These are phyloP conservation scores for Apocrypta bakeri DNA, from an alignment of 1,140 invertebrate genomes.

Conservation along the genomic window DNA sequence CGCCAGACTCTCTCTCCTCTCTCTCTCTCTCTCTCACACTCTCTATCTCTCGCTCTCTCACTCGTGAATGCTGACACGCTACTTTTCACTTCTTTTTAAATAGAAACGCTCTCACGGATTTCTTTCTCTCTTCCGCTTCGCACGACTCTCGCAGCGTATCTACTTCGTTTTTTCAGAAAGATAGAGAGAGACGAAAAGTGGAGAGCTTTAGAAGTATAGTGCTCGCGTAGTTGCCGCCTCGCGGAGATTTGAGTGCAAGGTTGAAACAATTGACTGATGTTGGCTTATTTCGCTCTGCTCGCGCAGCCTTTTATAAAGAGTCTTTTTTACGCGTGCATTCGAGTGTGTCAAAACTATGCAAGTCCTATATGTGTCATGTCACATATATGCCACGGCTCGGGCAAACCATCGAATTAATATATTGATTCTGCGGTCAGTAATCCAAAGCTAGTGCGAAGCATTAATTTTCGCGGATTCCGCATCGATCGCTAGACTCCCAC, in stretches of 20 bases:
- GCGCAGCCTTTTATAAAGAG: background rate
- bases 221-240: too few species aligned
- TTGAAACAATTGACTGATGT: background rate
- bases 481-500: background rate
- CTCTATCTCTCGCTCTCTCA: background rate
- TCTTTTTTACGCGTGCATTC: background rate
- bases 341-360: too few species aligned
- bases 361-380: background rate
- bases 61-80: slow-evolving; percentile 15
- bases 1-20: slow-evolving; percentile 1
- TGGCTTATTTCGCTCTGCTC: background rate
- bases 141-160: background rate
- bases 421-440: background rate
- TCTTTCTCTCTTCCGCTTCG: background rate
- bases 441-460: background rate
- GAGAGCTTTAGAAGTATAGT: background rate
- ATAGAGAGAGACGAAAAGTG: background rate
- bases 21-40: background rate
- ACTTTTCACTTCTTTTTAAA: slow-evolving; percentile 23
- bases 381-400: background rate
- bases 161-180: slow-evolving; percentile 3
- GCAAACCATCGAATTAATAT: background rate
- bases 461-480: background rate
- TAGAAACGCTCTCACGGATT: background rate
- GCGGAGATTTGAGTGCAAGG: background rate